Conservation (phyloP, 2,888 invertebrate species). For the Exocentrus adspersus region DNA sequence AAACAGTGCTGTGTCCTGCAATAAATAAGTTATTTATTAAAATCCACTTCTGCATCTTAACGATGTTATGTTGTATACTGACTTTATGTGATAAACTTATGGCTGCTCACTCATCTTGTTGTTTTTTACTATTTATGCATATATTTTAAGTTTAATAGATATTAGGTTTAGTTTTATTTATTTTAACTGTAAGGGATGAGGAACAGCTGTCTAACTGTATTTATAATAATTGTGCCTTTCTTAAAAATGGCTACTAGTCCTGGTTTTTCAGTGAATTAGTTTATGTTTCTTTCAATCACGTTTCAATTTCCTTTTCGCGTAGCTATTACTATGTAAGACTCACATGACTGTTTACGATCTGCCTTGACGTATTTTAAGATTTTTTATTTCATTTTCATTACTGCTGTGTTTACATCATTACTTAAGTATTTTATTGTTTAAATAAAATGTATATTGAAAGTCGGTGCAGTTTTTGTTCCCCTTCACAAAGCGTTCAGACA, state of each 20-base stretch:
- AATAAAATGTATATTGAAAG: slow-evolving; percentile 44
- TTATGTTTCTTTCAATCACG: slow-evolving; percentile 33
- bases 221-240: slow-evolving; percentile 41
- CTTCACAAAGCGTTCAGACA: background rate
- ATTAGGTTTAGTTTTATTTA: slow-evolving; percentile 42
- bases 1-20: slow-evolving; percentile 38
- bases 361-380: slow-evolving; percentile 34
- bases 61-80: slow-evolving; percentile 52
- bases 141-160: slow-evolving; percentile 40
- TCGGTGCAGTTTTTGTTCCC: slow-evolving; percentile 32
- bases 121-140: slow-evolving; percentile 49
- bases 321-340: slow-evolving; percentile 31
- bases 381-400: slow-evolving; percentile 43
- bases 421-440: slow-evolving; percentile 42
- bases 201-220: slow-evolving; percentile 46
- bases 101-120: slow-evolving; percentile 54
- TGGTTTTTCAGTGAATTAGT: slow-evolving; percentile 41
- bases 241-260: slow-evolving; percentile 49
- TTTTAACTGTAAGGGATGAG: slow-evolving; percentile 49
- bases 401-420: slow-evolving; percentile 49
- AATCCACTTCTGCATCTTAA: slow-evolving; percentile 38
- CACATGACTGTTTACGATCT: slow-evolving; percentile 34
- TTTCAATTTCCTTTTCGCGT: slow-evolving; percentile 34
- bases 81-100: slow-evolving; percentile 60
- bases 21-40: slow-evolving; percentile 35